A percentile compares a stretch with the other conserved stretches of the same genome.
These are phyloP conservation scores for Pectinophora gossypiella DNA, from an alignment of 1,140 invertebrate genomes.

Conservation along the genomic window DNA sequence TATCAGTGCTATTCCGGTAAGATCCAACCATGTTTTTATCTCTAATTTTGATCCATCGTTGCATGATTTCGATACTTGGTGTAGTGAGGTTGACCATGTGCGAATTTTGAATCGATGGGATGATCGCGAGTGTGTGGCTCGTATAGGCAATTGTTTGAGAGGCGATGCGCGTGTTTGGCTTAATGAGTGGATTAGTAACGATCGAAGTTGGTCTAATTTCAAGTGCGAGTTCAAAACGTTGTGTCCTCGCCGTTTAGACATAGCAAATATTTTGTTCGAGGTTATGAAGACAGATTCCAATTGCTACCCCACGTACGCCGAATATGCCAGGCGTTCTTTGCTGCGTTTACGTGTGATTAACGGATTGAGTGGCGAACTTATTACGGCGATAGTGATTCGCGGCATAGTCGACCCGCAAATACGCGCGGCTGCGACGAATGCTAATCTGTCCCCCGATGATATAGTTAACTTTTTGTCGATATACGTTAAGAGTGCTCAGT, in stretches of 20 bases:
- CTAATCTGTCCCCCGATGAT: neutral
- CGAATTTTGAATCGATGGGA: neutral
- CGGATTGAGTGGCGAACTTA: neutral
- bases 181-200: slow-evolving; percentile 3
- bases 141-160: slow-evolving; percentile 1
- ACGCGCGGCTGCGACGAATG: slow-evolving; percentile 6
- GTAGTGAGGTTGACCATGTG: neutral
- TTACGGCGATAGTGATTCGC: neutral
- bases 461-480: slow-evolving; percentile 8
- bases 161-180: slow-evolving; percentile 3
- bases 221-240: slow-evolving; percentile 1
- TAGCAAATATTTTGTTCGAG: slow-evolving; percentile 5
- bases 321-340: slow-evolving; percentile 2
- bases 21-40: slow-evolving; percentile 3
- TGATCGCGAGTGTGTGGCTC: neutral
- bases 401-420: slow-evolving; percentile 6
- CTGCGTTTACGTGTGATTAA: neutral
- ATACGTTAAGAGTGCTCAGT: neutral
- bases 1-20: neutral
- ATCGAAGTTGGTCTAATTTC: neutral
- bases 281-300: neutral
- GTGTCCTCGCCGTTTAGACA: neutral
- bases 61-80: slow-evolving; percentile 3
- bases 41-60: slow-evolving; percentile 5
- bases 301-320: neutral